phyloP scores from a whole-genome alignment of 2,797 vertebrate species.

The Sylvia borin region DNA sequence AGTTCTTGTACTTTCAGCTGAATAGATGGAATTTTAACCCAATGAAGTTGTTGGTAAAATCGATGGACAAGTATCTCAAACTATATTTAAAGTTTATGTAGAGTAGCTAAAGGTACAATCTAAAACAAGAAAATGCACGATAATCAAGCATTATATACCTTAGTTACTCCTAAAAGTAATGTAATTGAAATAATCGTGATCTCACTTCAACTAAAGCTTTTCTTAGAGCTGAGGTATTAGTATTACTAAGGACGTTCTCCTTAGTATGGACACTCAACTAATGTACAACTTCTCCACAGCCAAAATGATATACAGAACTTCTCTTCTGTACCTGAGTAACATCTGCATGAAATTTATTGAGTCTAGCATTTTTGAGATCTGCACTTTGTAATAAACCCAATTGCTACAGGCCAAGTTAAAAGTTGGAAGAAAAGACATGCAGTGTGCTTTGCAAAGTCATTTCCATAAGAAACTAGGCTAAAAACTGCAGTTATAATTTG shows the following conservation, averaged over 20 bases:
- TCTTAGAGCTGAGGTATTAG: neutral
- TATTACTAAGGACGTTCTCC: neutral
- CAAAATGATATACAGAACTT: neutral
- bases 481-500: constrained; percentile 24
- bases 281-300: neutral
- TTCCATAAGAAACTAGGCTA: constrained; percentile 16
- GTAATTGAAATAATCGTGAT: neutral
- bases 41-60: neutral
- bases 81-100: neutral
- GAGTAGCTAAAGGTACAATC: neutral
- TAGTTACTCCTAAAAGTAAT: neutral
- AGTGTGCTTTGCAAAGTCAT: neutral
- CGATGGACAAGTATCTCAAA: neutral
- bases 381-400: neutral
- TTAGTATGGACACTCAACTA: neutral
- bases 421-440: neutral
- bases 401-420: neutral
- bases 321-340: neutral
- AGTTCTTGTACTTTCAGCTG: neutral
- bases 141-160: neutral
- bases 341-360: neutral
- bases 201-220: neutral
- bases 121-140: neutral
- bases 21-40: neutral
- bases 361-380: neutral